Evolutionary conservation across 2,797 vertebrate genomes (phyloP), one percentile per base, ranked within the genome.

Genomic region (Fistularia commersonii): DNA sequence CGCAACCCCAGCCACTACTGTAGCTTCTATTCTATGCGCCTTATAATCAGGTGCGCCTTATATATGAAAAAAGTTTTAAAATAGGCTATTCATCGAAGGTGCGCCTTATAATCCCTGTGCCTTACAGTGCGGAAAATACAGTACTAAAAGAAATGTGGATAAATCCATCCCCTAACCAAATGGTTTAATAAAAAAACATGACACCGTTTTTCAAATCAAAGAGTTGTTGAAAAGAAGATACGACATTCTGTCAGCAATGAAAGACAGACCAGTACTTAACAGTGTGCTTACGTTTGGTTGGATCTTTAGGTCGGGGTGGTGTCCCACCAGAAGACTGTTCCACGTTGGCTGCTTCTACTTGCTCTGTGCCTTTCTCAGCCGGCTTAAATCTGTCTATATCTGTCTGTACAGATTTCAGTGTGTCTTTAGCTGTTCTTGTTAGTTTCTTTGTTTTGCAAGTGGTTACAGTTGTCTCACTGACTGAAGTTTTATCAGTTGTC

Each of bases 251-350:
- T 8, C 35, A 42, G 12, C 13, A 12, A 9, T 6, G 6, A 9
- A 15, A 57, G 36, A 9, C 38, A n/a, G 11, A 1, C 32, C 14
- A 3, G 6, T 45, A 41, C 3, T 40, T 10, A 8, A 13, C 14
- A 1, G 5, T 1, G 52, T 8, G 43, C 64, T 66, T 69, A 88
- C 86, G 83, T 81, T 74, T 85, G 23, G 65, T 71, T 1, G 81
- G 73, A 57, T 67, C 77, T 32, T 58, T 77, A n/a, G 71, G 40
- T 0, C 3, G 6, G 1, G 59, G 10, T 7, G 49, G 52, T 0
- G 48, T 67, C 50, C 81, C 74, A 31, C 32, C 51, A 8, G 45
- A 45, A 42, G 53, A 33, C 51, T 55, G 83, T 34, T 72, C 57
- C 1, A 56, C 72, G 36, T 48, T 23, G 38, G 11, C 53, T 3